Conservation (phyloP, 2,888 invertebrate species). For the Netelia virgata region DNA sequence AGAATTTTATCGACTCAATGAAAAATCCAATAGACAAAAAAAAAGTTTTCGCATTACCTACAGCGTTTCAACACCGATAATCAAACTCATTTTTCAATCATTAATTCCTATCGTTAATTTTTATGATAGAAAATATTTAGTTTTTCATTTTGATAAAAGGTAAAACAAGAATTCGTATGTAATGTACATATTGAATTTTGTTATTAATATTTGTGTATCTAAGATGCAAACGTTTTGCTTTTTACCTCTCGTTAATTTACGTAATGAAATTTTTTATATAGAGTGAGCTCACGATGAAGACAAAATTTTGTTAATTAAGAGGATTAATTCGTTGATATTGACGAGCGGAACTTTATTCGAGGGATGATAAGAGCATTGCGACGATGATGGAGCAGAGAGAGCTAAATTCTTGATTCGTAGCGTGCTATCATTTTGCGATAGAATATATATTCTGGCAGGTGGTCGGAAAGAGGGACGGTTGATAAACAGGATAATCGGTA, state of each 20-base stretch:
- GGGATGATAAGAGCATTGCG: slow-evolving; percentile 11
- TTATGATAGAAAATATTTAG: too few species aligned
- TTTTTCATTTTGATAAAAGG: too few species aligned
- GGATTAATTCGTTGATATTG: slow-evolving; percentile 34
- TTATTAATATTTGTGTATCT: too few species aligned
- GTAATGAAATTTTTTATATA: neutral
- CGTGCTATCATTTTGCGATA: slow-evolving; percentile 12
- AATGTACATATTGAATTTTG: too few species aligned
- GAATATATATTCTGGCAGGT: slow-evolving; percentile 41
- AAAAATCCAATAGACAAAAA: too few species aligned
- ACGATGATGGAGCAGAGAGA: slow-evolving; percentile 32
- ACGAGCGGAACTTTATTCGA: slow-evolving; percentile 10
- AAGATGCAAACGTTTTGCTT: neutral
- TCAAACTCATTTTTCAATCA: too few species aligned
- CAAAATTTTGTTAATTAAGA: slow-evolving; percentile 6
- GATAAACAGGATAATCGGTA: slow-evolving; percentile 80
- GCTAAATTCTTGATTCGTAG: slow-evolving; percentile 52
- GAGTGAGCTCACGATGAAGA: neutral
- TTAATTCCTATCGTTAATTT: too few species aligned
- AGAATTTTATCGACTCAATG: too few species aligned
- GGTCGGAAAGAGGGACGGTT: slow-evolving; percentile 70
- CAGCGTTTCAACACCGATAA: too few species aligned
- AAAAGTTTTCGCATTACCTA: too few species aligned
- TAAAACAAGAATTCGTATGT: too few species aligned
- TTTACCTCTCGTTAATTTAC: neutral